Base-by-base conservation (phyloP, 2,113 vertebrate genomes). In the Paracanthobrama guichenoti region DNA sequence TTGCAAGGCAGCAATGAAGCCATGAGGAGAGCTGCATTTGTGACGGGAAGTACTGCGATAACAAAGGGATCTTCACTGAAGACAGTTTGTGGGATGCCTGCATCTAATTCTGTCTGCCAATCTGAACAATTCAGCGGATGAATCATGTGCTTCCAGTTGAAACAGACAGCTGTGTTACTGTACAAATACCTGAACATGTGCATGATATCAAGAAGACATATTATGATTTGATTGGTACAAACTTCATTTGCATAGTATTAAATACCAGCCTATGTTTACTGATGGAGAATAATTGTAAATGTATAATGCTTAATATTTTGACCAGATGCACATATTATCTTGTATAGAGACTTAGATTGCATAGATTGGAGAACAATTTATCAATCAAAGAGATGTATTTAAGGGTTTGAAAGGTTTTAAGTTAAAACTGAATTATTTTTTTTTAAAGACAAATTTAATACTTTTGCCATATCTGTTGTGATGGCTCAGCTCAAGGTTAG, bases 251-350 rank as follows among this genome's bases (percentile, higher is more conserved):
- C 44, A 86, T 72, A 85, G 81, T 77, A 39, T 85, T 81, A 60
- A 74, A 87, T 57, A 46, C 18, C 59, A 83, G 74, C 78, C 75
- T 31, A 85, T 2, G 48, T 84, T 53, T 84, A 79, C 69, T 79
- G 60, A 80, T 86, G 84, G 85, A 88, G 78, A 79, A 73, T 42
- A 69, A 20, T 26, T 64, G 59, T 67, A 67, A 55, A 79, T 76
- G 53, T 62, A 83, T 71, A 50, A 81, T 76, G 57, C 5, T 72
- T 16, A 78, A 50, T 57, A 71, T 71, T 53, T 74, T 88, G 73
- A 84, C 69, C 77, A 86, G 72, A 75, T 78, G 50, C 31, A 35
- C 20, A 66, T 31, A 83, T 75, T 73, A 20, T 80, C 71, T 84
- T 74, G 55, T 73, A 48, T 26, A 85, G 53, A 31, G 42, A 57